phyloP scores from a whole-genome alignment of 2,113 vertebrate species.

The Austrofundulus limnaeus region DNA sequence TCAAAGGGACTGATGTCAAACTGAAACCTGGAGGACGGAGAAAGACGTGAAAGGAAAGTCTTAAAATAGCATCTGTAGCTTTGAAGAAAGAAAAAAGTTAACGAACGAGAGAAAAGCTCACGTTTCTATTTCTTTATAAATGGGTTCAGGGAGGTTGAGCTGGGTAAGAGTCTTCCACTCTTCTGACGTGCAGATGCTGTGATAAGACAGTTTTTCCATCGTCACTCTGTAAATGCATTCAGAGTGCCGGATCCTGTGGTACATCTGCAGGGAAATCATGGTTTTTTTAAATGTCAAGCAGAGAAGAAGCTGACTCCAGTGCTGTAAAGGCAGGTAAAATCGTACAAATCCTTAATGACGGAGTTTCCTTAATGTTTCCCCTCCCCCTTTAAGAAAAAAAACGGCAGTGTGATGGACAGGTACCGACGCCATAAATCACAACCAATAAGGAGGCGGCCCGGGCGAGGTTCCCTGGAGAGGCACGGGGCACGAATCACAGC shows the following conservation, averaged over 20 bases:
- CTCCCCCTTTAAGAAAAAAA: constrained; percentile 9
- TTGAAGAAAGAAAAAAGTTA: not conserved
- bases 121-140: constrained; percentile 94
- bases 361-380: too few relatives aligned
- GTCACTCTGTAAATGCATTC: constrained; percentile 99
- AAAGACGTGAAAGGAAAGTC: constrained; percentile 1
- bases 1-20: constrained; percentile 96
- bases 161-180: constrained; percentile 94
- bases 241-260: constrained; percentile 96
- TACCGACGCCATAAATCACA: constrained; percentile 53
- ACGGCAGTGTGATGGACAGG: constrained; percentile 27
- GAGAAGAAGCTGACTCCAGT: constrained; percentile 6
- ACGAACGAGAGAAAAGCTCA: constrained; percentile 65
- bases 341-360: constrained; percentile 6
- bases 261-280: constrained; percentile 84
- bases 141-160: constrained; percentile 84
- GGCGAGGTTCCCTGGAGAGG: constrained; percentile 45
- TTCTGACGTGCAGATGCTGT: constrained; percentile 95
- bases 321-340: constrained; percentile 24
- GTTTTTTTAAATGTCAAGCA: constrained; percentile 32
- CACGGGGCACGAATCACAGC: constrained; percentile 58
- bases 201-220: constrained; percentile 97
- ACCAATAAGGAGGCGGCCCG: constrained; percentile 40
- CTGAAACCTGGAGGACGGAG: constrained; percentile 84
- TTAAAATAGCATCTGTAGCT: constrained; percentile 14